Evolutionary conservation across 2,888 invertebrate genomes (phyloP), one percentile per base, ranked within the genome.

Genomic region (Leptinotarsa haldemani): DNA sequence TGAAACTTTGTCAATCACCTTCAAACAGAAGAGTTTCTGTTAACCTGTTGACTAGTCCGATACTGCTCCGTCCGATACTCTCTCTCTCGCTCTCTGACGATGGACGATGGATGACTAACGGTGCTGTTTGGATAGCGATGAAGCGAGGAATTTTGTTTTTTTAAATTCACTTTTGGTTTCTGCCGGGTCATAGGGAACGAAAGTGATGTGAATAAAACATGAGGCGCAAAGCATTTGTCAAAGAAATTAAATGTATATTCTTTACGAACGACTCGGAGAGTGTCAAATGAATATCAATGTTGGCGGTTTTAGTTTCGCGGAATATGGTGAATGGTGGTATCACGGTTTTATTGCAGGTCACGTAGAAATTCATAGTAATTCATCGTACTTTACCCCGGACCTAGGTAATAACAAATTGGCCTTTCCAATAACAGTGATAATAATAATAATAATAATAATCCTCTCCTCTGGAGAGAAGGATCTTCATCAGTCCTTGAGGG

Each of bases 91-190:
- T 56, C 56, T 56, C 20, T 20, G 56, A 22, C 53, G 53, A 56
- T 56, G 20, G 25, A 30, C 61, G 30, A 61, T 61, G n/a, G 40
- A 61, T 61, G 61, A 61, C 61, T 61, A 61, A 61, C 61, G 61
- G 61, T 61, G 20, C 30, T n/a, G 61, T 61, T 61, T 61, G 61
- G 40, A 61, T 25, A 30, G n/a, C 61, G 61, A 30, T 61, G 61
- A 40, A 61, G 30, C 61, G 61, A 61, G 61, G 61, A 61, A 61
- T 61, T 61, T 61, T 61, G 61, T 61, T 61, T 61, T 61, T 61
- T 61, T n/a, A 16, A 40, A 30, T 61, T 61, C 61, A 61, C 61
- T 61, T 61, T 61, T 61, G 61, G 61, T 61, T 61, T 61, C 61
- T 40, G 61, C 12, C 40, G 61, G 61, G 61, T 61, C 61, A 61